A percentile compares a stretch with the other conserved stretches of the same genome.
phyloP scores from a whole-genome alignment of 2,797 vertebrate genomes.

The Labroides dimidiatus region DNA sequence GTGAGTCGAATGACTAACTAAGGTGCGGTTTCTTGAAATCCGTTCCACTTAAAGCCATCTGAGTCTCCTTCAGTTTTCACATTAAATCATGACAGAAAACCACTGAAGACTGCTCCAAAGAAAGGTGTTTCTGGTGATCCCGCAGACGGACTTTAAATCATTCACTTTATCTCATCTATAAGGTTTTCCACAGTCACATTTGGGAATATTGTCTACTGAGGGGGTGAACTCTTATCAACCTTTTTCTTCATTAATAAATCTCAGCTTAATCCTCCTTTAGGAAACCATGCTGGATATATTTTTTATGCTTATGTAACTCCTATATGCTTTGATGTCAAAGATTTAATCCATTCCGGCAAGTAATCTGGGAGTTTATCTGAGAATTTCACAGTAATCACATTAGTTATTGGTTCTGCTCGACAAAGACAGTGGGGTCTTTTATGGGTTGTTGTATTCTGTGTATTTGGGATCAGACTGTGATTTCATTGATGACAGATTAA shows the following conservation, averaged over 20 bases:
- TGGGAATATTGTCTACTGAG: constrained; percentile 6
- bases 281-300: background rate
- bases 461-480: background rate
- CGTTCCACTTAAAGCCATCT: background rate
- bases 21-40: constrained; percentile 16
- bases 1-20: background rate
- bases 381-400: background rate
- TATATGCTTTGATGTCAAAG: constrained; percentile 3
- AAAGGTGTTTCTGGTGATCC: background rate
- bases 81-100: background rate
- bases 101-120: background rate
- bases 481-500: constrained; percentile 14
- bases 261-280: constrained; percentile 23
- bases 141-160: background rate
- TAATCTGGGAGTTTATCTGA: constrained; percentile 7
- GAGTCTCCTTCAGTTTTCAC: background rate
- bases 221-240: constrained; percentile 11
- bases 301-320: constrained; percentile 28
- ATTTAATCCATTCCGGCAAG: constrained; percentile 2
- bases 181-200: background rate
- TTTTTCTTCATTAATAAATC: constrained; percentile 9
- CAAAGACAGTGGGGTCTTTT: background rate
- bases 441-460: background rate
- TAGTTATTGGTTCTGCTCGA: background rate
- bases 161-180: background rate